phyloP scores from a whole-genome alignment of 1,140 invertebrate species.

The Brachionus manjavacas region DNA sequence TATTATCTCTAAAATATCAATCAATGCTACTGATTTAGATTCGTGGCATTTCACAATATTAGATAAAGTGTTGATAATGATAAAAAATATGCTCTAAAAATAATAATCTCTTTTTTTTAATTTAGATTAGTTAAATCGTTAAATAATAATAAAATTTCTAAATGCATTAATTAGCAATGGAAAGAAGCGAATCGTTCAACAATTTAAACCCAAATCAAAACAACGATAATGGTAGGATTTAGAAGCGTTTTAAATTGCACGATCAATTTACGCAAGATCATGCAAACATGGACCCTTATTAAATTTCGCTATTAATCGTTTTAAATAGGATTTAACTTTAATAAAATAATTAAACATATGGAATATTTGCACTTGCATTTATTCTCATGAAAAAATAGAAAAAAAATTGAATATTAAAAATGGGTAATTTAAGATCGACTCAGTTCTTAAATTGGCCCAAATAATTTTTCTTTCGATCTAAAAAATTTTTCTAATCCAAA shows the following conservation, averaged over 20 bases:
- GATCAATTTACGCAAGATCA: conserved; percentile 34
- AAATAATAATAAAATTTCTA: not conserved
- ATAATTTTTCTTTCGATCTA: not conserved
- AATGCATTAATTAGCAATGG: not conserved
- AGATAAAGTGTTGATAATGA: conserved; percentile 18
- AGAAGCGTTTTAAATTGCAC: conserved; percentile 26
- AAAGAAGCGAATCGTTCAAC: conserved; percentile 18
- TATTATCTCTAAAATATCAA: conserved; percentile 30
- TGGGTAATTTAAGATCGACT: not conserved
- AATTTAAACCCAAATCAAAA: conserved; percentile 32
- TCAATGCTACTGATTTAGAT: conserved; percentile 9
- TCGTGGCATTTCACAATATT: conserved; percentile 26
- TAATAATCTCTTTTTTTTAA: not conserved
- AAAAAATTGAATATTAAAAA: conserved; percentile 6
- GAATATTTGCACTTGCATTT: conserved; percentile 33
- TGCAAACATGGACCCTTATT: conserved; percentile 4
- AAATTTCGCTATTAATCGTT: not conserved
- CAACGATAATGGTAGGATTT: conserved; percentile 32
- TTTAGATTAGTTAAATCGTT: conserved; percentile 25
- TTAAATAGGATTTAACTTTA: conserved; percentile 16
- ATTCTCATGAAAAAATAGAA: not conserved
- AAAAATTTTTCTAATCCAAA: not conserved
- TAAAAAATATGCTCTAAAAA: not conserved
- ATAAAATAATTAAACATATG: conserved; percentile 36
- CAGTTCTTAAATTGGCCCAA: not conserved